Conservation (phyloP, 2,888 invertebrate genomes). For the Drosophila helvetica region DNA sequence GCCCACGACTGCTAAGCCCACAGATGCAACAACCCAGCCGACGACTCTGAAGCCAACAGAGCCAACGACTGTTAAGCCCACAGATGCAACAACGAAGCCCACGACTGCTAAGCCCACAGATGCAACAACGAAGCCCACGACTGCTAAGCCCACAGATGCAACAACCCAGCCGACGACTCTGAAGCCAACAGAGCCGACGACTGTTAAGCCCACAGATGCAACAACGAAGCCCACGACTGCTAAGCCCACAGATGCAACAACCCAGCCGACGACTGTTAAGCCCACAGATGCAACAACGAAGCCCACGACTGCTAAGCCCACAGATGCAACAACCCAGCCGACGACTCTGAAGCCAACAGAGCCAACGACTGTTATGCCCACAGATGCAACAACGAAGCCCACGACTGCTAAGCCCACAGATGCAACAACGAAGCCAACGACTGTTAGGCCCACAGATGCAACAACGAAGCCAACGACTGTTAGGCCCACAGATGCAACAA, state of each 20-base stretch:
- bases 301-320: slow-evolving; percentile 1
- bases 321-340: not conserved
- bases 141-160: not conserved
- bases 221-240: slow-evolving; percentile 1
- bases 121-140: not conserved
- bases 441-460: not conserved
- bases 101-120: too few relatives aligned
- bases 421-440: not conserved
- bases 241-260: not conserved
- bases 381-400: not conserved
- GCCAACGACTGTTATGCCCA: not conserved
- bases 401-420: not conserved
- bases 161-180: too few relatives aligned
- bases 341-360: slow-evolving; percentile 8
- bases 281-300: not conserved
- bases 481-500: not conserved
- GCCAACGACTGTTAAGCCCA: too few relatives aligned
- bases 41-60: not conserved
- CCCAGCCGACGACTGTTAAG: not conserved
- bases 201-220: slow-evolving; percentile 2
- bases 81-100: too few relatives aligned
- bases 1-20: not conserved
- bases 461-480: not conserved
- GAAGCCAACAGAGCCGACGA: not conserved
- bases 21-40: not conserved